These are phyloP conservation scores for Anarrhichthys ocellatus DNA, from an alignment of 2,113 vertebrate genomes.

Conservation along the genomic window DNA sequence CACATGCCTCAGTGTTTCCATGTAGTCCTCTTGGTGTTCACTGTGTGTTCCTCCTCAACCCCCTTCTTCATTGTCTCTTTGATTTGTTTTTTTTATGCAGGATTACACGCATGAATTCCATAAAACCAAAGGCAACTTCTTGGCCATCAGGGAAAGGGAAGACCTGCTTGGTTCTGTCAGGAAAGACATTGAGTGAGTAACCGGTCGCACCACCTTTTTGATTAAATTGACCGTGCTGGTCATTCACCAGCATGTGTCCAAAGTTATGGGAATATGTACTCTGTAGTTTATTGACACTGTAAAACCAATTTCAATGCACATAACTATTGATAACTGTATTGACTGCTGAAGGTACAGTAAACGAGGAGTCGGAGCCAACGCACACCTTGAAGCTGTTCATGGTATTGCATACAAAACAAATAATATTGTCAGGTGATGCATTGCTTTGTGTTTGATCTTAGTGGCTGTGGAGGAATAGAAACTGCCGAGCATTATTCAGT, in stretches of 20 bases:
- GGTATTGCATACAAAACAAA: not conserved
- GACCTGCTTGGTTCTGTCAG: conserved; percentile 96
- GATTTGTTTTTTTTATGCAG: conserved; percentile 77
- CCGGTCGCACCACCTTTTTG: not conserved
- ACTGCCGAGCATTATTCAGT: conserved; percentile 3
- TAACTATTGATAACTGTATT: not conserved
- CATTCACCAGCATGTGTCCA: not conserved
- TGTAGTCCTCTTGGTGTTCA: not conserved
- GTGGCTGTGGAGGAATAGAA: conserved; percentile 7
- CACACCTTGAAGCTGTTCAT: not conserved
- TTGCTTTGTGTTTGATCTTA: conserved; percentile 16
- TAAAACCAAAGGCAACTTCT: conserved; percentile 98
- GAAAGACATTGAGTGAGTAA: conserved; percentile 98
- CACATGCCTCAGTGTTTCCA: not conserved
- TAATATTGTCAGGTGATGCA: not conserved
- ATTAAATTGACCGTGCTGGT: not conserved
- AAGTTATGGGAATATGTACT: not conserved
- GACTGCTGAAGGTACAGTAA: not conserved
- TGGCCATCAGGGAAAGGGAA: conserved; percentile 94
- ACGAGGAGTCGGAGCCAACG: not conserved
- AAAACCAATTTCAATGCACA: not conserved
- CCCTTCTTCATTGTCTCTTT: not conserved
- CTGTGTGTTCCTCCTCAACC: not conserved
- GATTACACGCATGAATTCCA: conserved; percentile 99
- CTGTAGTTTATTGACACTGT: not conserved